Conservation (phyloP, 2,113 vertebrate species). For the Eulemur rufifrons region DNA sequence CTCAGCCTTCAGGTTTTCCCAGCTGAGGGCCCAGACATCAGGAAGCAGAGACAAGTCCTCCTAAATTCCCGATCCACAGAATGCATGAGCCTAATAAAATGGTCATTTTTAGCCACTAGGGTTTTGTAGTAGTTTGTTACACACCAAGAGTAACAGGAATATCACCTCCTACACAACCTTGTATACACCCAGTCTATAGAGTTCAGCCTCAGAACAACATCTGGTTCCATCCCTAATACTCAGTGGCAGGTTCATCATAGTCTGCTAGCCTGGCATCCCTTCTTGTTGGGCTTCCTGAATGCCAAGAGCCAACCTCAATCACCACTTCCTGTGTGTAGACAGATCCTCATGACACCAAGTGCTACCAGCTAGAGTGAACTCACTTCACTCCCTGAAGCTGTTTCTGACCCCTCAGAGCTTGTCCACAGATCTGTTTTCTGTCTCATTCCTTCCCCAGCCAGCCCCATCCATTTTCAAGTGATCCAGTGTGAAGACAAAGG, state of each 20-base stretch:
- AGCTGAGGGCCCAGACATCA: neutral
- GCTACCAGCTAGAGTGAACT: neutral
- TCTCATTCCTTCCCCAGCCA: neutral
- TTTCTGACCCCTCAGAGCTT: neutral
- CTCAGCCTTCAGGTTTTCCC: neutral
- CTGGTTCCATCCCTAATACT: neutral
- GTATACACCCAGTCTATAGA: neutral
- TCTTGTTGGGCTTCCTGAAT: neutral
- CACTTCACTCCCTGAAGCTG: neutral
- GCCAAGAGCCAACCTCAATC: neutral
- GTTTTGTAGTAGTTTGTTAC: neutral
- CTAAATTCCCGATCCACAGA: neutral
- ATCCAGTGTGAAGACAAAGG: too few relatives aligned
- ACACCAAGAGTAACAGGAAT: neutral
- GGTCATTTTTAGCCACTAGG: too few relatives aligned
- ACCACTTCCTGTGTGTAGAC: neutral
- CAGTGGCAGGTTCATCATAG: neutral
- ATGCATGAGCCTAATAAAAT: neutral
- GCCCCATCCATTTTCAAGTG: too few relatives aligned
- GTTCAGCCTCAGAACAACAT: neutral
- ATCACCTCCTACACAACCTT: too few relatives aligned
- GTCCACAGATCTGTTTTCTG: neutral
- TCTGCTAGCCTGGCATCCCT: neutral
- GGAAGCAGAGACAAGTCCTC: neutral
- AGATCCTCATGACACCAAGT: neutral